These are phyloP conservation scores for Coecobrya sp. DNA, from an alignment of 2,888 invertebrate species.

Conservation along the genomic window DNA sequence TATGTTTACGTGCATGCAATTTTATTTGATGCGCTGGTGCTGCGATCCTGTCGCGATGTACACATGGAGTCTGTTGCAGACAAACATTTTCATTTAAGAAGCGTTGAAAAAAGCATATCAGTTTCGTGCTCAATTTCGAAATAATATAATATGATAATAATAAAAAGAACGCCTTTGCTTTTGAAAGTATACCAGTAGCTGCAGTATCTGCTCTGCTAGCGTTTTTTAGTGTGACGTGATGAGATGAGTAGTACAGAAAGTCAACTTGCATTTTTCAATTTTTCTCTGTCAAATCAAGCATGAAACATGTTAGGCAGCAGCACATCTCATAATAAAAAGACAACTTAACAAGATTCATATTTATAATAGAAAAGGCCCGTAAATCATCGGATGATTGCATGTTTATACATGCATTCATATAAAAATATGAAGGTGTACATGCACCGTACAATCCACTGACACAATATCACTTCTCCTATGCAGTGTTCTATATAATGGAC, in stretches of 20 bases:
- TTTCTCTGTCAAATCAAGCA: constrained; percentile 83
- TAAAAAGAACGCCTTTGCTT: constrained; percentile 37
- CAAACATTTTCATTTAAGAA: constrained; percentile 59
- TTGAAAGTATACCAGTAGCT: constrained; percentile 19
- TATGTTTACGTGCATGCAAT: constrained; percentile 42
- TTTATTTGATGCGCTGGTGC: constrained; percentile 26
- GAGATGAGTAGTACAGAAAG: constrained; percentile 78
- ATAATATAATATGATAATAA: constrained; percentile 25
- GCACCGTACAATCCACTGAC: neutral
- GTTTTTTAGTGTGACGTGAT: constrained; percentile 69
- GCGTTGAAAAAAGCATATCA: constrained; percentile 62
- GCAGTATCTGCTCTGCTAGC: neutral
- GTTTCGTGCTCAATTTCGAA: constrained; percentile 65
- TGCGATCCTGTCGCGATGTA: neutral
- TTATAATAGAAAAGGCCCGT: constrained; percentile 82
- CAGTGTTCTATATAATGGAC: constrained; percentile 24
- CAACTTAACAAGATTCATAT: constrained; percentile 83
- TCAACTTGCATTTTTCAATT: constrained; percentile 83
- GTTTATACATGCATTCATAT: constrained; percentile 67
- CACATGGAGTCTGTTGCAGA: constrained; percentile 33
- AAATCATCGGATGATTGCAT: constrained; percentile 83
- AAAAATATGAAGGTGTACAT: constrained; percentile 42
- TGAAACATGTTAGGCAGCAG: constrained; percentile 81
- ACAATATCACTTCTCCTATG: neutral
- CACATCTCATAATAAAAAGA: constrained; percentile 80